Percentiles rank a stretch among this genome's conserved stretches.
Conservation (phyloP, 2,888 invertebrate species). For the Diaperis boleti region DNA sequence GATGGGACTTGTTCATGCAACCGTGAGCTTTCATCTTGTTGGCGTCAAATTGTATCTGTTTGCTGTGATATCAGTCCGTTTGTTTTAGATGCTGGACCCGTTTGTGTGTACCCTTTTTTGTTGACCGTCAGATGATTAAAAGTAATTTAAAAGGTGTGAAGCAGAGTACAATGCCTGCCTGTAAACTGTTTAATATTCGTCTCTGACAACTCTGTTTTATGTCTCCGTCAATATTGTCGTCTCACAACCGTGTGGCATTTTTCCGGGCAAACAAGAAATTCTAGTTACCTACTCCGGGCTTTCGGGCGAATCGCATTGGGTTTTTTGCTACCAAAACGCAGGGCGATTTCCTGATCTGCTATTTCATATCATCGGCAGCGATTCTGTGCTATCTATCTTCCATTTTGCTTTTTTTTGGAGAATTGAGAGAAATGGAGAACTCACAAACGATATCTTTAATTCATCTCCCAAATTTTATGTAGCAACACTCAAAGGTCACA, state of each 20-base stretch:
- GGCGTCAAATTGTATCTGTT: conserved; percentile 49
- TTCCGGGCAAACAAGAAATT: conserved; percentile 3
- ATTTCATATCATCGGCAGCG: too few relatives aligned
- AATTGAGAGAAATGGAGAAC: too few relatives aligned
- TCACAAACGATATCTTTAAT: too few relatives aligned
- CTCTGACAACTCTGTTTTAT: conserved; percentile 47
- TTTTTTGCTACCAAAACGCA: too few relatives aligned
- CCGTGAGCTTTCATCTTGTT: conserved; percentile 58
- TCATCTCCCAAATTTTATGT: too few relatives aligned
- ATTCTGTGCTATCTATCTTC: too few relatives aligned
- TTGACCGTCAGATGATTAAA: conserved; percentile 48
- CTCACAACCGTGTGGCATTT: conserved; percentile 13
- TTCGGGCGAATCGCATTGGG: too few relatives aligned
- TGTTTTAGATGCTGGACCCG: conserved; percentile 34
- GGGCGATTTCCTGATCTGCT: too few relatives aligned
- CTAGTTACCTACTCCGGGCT: conserved; percentile 7
- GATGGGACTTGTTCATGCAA: conserved; percentile 59
- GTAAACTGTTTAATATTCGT: conserved; percentile 51
- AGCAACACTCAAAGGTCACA: too few relatives aligned
- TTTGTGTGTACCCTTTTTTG: conserved; percentile 43
- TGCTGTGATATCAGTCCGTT: conserved; percentile 37
- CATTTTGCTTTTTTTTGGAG: too few relatives aligned
- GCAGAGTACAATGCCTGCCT: conserved; percentile 48
- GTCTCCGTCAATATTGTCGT: conserved; percentile 45
- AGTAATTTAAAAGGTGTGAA: conserved; percentile 55